phyloP scores from a whole-genome alignment of 2,888 invertebrate species.

The Zygaena filipendulae region DNA sequence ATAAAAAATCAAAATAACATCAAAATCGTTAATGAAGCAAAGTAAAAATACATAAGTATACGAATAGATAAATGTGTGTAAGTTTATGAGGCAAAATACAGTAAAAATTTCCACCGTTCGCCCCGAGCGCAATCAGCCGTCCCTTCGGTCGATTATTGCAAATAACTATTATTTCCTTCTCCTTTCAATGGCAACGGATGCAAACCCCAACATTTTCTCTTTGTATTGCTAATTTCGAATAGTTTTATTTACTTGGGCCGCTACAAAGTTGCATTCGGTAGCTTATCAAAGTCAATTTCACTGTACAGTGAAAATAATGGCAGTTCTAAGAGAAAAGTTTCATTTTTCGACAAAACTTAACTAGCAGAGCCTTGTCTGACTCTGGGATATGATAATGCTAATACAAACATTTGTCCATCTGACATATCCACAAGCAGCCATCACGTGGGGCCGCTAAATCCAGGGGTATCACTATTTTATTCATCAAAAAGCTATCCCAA shows the following conservation, averaged over 20 bases:
- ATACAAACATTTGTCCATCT: constrained; percentile 35
- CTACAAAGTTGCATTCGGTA: no score
- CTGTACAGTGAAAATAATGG: no score
- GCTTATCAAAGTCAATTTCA: no score
- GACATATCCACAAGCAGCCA: constrained; percentile 23
- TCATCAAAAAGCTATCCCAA: constrained; percentile 44
- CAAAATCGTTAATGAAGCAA: constrained; percentile 12
- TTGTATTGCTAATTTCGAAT: constrained; percentile 55
- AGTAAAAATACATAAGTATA: constrained; percentile 8
- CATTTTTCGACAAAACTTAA: no score
- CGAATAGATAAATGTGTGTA: constrained; percentile 19
- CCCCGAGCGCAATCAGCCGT: constrained; percentile 61
- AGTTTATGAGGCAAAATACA: constrained; percentile 33
- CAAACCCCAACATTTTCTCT: constrained; percentile 28
- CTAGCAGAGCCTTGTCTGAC: no score
- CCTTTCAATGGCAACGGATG: constrained; percentile 51
- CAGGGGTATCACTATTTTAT: constrained; percentile 41
- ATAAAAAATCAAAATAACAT: no score
- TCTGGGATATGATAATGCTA: constrained; percentile 24
- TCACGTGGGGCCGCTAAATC: constrained; percentile 40
- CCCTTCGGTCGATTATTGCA: constrained; percentile 61
- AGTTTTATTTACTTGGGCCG: constrained; percentile 38
- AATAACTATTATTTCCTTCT: constrained; percentile 57
- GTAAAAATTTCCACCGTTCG: constrained; percentile 33
- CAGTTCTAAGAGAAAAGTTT: no score